Percentiles rank a stretch among this genome's conserved stretches.
These are phyloP conservation scores for Saccostrea cuccullata DNA, from an alignment of 1,140 invertebrate species.

Conservation along the genomic window DNA sequence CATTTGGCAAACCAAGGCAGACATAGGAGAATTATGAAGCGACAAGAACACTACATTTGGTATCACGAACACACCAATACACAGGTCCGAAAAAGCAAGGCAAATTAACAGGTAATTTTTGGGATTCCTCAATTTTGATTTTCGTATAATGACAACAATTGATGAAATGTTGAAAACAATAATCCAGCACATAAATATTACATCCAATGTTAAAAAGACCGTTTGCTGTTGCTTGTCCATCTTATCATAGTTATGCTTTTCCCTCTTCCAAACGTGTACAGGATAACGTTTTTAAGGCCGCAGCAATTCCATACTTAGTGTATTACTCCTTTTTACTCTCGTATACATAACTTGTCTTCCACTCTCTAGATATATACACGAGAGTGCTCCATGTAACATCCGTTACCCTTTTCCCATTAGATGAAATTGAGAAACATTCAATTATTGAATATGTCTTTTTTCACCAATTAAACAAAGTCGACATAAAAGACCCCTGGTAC, in stretches of 20 bases:
- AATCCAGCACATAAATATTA: background rate
- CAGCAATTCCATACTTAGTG: too few species aligned
- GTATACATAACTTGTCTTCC: too few species aligned
- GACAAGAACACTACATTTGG: constrained; percentile 41
- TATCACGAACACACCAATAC: constrained; percentile 45
- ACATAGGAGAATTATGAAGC: background rate
- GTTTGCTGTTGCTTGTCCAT: background rate
- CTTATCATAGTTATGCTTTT: background rate
- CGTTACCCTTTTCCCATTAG: too few species aligned
- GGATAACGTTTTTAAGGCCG: too few species aligned
- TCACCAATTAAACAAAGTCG: too few species aligned
- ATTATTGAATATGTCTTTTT: too few species aligned
- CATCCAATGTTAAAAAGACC: background rate
- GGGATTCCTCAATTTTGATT: constrained; percentile 23
- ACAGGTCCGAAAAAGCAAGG: constrained; percentile 45
- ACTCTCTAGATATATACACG: too few species aligned
- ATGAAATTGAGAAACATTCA: too few species aligned
- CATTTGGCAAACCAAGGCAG: constrained; percentile 22
- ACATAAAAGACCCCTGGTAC: too few species aligned
- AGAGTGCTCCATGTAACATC: too few species aligned
- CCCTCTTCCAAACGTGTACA: too few species aligned
- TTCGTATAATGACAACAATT: constrained; percentile 4
- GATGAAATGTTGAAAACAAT: background rate
- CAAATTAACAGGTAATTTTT: constrained; percentile 36
- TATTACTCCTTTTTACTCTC: too few species aligned